Conservation (phyloP, 2,113 vertebrate species). For the Hydrochoerus hydrochaeris region DNA sequence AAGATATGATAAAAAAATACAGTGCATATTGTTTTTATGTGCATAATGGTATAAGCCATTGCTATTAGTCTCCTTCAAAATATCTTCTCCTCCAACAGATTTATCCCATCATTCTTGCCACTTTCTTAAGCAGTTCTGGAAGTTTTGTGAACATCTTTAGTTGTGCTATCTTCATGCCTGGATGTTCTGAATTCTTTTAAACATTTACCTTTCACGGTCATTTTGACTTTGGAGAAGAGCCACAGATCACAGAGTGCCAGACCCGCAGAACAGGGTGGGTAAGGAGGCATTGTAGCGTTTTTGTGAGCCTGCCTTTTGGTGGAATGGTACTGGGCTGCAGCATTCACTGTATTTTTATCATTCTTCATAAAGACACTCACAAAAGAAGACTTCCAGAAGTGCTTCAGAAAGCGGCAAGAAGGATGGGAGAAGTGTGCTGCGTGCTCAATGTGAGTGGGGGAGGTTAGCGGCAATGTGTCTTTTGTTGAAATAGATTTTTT, state of each 20-base stretch:
- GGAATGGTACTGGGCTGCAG: not conserved
- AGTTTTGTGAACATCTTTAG: not conserved
- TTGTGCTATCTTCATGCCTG: not conserved
- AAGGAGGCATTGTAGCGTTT: accelerated
- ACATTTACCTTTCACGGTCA: not conserved
- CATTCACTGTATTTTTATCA: not conserved
- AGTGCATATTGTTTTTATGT: not conserved
- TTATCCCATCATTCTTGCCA: not conserved
- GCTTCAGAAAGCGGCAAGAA: not conserved
- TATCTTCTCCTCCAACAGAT: not conserved
- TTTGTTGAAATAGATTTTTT: not conserved
- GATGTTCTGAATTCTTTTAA: not conserved
- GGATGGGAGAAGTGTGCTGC: not conserved
- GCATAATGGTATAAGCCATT: not conserved
- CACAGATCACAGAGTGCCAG: not conserved
- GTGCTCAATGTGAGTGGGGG: not conserved
- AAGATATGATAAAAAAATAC: not conserved
- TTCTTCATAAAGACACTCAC: not conserved
- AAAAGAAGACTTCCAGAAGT: not conserved
- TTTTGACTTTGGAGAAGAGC: not conserved
- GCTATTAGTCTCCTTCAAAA: not conserved
- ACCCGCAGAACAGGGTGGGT: not conserved
- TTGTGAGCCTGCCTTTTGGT: not conserved
- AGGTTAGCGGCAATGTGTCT: not conserved
- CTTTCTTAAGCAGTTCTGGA: not conserved